phyloP scores from a whole-genome alignment of 2,113 vertebrate genomes.

The Tychaedon coryphoeus region DNA sequence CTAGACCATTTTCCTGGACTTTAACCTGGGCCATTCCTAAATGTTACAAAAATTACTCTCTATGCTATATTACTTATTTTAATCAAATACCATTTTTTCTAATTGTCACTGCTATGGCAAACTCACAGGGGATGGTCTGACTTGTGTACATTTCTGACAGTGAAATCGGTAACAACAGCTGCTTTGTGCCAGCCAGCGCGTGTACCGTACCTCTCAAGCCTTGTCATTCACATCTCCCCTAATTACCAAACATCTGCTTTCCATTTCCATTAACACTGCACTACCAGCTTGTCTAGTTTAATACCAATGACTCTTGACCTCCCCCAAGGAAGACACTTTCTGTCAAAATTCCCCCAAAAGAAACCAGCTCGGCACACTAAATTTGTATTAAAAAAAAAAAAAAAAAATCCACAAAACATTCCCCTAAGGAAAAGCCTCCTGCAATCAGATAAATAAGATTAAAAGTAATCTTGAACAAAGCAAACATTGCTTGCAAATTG shows the following conservation, averaged over 20 bases:
- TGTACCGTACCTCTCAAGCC: constrained; percentile 89
- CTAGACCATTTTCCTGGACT: neutral
- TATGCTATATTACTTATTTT: constrained; percentile 75
- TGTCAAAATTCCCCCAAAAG: constrained; percentile 83
- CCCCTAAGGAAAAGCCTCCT: constrained; percentile 39
- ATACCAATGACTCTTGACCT: constrained; percentile 94
- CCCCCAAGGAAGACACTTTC: constrained; percentile 88
- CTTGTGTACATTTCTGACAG: constrained; percentile 93
- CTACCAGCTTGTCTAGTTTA: constrained; percentile 94
- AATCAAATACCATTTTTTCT: constrained; percentile 77
- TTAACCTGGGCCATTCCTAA: neutral
- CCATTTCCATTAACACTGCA: constrained; percentile 92
- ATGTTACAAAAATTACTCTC: constrained; percentile 16
- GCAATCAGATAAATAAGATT: constrained; percentile 39
- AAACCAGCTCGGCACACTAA: constrained; percentile 64
- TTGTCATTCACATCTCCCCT: constrained; percentile 99
- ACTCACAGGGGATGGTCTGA: constrained; percentile 87
- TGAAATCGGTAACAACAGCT: constrained; percentile 91
- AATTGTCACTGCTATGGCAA: constrained; percentile 78
- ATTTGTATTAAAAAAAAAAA: constrained; percentile 17
- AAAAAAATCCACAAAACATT: neutral
- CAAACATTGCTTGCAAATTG: neutral
- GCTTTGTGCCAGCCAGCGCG: constrained; percentile 88
- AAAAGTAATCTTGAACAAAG: neutral
- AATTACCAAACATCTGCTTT: constrained; percentile 99